Conservation (phyloP, 2,113 vertebrate genomes). For the Notiomystis cincta region DNA sequence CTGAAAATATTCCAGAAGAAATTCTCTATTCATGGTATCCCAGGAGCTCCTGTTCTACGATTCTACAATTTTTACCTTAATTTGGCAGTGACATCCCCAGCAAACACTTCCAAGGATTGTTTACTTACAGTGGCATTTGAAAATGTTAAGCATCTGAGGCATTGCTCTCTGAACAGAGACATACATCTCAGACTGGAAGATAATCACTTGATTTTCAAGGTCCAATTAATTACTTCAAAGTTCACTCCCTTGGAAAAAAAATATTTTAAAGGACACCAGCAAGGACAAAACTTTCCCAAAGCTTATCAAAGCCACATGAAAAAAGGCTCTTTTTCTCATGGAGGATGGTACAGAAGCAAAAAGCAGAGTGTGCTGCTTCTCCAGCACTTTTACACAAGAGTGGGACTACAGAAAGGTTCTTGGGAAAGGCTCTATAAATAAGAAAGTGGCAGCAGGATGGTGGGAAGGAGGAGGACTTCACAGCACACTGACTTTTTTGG, state of each 20-base stretch:
- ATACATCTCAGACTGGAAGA: neutral
- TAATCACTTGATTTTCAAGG: neutral
- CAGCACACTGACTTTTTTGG: constrained; percentile 11
- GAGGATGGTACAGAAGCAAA: neutral
- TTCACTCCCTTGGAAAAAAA: neutral
- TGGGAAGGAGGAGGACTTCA: neutral
- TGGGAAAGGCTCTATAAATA: constrained; percentile 36
- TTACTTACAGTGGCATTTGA: constrained; percentile 32
- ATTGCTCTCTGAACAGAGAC: neutral
- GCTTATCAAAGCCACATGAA: neutral
- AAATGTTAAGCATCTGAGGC: constrained; percentile 25
- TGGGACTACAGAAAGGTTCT: neutral
- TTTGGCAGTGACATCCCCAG: neutral
- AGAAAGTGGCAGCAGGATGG: constrained; percentile 17
- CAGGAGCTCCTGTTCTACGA: neutral
- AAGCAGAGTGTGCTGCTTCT: neutral
- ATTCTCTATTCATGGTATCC: neutral
- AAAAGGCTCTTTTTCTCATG: neutral
- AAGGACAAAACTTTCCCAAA: neutral
- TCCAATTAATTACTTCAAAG: neutral
- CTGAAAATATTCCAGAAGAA: neutral
- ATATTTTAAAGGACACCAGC: neutral
- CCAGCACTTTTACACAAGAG: neutral
- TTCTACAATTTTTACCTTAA: neutral
- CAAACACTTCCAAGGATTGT: neutral